Conservation (phyloP, 2,797 vertebrate species). For the Eurystomus glaucurus region DNA sequence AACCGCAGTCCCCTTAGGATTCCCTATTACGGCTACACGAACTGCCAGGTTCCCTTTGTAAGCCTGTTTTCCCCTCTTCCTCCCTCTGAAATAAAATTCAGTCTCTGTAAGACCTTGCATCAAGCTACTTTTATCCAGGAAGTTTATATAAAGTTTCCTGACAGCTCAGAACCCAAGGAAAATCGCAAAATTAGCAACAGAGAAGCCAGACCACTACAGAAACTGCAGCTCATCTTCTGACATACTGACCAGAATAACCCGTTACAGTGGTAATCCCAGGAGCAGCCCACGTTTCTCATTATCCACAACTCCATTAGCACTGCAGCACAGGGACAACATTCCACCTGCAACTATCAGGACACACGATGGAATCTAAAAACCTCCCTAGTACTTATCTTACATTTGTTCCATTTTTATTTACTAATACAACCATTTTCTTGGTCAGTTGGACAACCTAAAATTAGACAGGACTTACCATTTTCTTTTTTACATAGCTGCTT, state of each 20-base stretch:
- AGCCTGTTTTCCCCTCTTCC: neutral
- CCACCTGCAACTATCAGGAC: neutral
- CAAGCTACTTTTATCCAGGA: conserved; percentile 58
- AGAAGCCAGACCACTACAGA: neutral
- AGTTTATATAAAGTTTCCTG: conserved; percentile 25
- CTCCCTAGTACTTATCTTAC: neutral
- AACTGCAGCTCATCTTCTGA: conserved; percentile 28
- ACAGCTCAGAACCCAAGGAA: conserved; percentile 39
- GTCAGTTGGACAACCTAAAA: neutral
- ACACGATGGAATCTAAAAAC: neutral
- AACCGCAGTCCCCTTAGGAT: conserved; percentile 33
- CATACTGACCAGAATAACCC: neutral
- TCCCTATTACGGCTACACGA: conserved; percentile 42
- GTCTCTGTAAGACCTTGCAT: conserved; percentile 29
- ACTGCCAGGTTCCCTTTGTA: conserved; percentile 13
- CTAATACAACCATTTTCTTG: neutral
- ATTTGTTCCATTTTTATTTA: neutral
- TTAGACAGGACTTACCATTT: neutral
- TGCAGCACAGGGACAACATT: neutral
- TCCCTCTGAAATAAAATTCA: conserved; percentile 43
- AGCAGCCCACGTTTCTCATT: neutral
- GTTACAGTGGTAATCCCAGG: neutral
- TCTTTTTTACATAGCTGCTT: neutral
- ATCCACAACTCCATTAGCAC: neutral
- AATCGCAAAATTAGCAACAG: conserved; percentile 33